Percentiles rank a stretch among this genome's conserved stretches.
These are phyloP conservation scores for Drosophila melanogaster DNA, from an alignment of 1,140 invertebrate species.

Conservation along the genomic window DNA sequence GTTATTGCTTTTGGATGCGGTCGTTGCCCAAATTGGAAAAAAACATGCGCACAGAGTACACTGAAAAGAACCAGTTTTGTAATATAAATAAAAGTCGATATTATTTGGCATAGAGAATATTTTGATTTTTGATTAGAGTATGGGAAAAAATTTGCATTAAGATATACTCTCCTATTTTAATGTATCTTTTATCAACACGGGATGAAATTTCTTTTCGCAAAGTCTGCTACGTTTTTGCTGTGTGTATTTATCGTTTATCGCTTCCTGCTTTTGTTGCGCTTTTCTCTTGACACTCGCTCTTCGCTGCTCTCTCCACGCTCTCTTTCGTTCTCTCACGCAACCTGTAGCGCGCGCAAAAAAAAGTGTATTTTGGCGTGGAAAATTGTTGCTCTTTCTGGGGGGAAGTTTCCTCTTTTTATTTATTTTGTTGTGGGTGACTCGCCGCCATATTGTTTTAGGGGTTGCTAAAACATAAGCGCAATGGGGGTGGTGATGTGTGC, in stretches of 20 bases:
- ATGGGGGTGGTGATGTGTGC: slow-evolving; percentile 6
- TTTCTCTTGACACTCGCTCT: slow-evolving; percentile 15
- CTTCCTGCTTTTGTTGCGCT: slow-evolving; percentile 52
- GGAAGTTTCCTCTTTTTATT: slow-evolving; percentile 36
- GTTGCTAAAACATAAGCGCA: slow-evolving; percentile 43
- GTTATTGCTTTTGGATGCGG: slow-evolving; percentile 58
- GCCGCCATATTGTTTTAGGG: slow-evolving; percentile 79
- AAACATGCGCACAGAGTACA: slow-evolving; percentile 57
- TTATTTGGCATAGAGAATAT: too few relatives aligned
- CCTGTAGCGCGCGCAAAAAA: slow-evolving; percentile 53
- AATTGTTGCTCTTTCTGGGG: slow-evolving; percentile 62
- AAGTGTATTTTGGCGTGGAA: slow-evolving; percentile 32
- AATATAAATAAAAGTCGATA: too few relatives aligned
- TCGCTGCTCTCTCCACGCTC: background rate
- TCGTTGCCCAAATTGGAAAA: slow-evolving; percentile 70
- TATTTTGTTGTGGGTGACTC: slow-evolving; percentile 33
- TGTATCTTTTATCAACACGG: too few relatives aligned
- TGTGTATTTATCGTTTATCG: slow-evolving; percentile 50
- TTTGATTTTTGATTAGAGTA: too few relatives aligned
- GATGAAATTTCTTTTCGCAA: too few relatives aligned
- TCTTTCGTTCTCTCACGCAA: slow-evolving; percentile 45
- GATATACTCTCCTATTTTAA: too few relatives aligned
- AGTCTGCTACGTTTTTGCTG: background rate
- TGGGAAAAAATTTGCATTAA: too few relatives aligned
- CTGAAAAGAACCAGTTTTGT: background rate